phyloP scores from a whole-genome alignment of 2,888 invertebrate species.

The Epinotia brunnichana region DNA sequence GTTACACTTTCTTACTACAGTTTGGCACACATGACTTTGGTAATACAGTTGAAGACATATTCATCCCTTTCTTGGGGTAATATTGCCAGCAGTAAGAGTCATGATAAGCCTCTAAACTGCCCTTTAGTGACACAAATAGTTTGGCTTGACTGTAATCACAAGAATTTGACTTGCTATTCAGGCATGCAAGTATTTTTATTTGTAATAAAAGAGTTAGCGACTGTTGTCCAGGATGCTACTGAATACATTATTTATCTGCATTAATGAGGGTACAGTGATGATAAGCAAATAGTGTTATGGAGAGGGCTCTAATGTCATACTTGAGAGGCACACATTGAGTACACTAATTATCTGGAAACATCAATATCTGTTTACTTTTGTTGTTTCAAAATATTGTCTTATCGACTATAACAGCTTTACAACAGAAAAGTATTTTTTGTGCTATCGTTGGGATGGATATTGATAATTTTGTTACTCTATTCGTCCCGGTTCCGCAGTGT shows the following conservation, averaged over 20 bases:
- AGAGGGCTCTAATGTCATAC: slow-evolving; percentile 89
- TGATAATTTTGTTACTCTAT: slow-evolving; percentile 62
- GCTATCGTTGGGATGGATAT: background rate
- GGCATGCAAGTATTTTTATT: too few species aligned
- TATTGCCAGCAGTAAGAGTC: background rate
- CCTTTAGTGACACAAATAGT: background rate
- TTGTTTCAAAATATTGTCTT: background rate
- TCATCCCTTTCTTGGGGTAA: background rate
- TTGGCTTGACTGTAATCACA: background rate
- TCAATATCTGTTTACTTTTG: background rate
- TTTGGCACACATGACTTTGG: background rate
- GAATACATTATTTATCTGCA: too few species aligned
- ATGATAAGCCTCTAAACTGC: background rate
- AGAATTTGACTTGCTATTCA: background rate
- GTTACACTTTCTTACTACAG: background rate
- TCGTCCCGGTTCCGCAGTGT: too few species aligned
- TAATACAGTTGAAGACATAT: background rate
- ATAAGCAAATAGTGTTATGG: slow-evolving; percentile 54
- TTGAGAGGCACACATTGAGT: slow-evolving; percentile 87
- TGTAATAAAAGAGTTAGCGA: background rate
- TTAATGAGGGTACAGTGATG: slow-evolving; percentile 67
- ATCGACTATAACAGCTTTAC: background rate
- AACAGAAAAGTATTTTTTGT: background rate
- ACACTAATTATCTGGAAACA: slow-evolving; percentile 56
- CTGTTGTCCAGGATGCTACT: too few species aligned